phyloP scores from a whole-genome alignment of 2,797 vertebrate genomes.

The Pseudotriccus pelzelni region DNA sequence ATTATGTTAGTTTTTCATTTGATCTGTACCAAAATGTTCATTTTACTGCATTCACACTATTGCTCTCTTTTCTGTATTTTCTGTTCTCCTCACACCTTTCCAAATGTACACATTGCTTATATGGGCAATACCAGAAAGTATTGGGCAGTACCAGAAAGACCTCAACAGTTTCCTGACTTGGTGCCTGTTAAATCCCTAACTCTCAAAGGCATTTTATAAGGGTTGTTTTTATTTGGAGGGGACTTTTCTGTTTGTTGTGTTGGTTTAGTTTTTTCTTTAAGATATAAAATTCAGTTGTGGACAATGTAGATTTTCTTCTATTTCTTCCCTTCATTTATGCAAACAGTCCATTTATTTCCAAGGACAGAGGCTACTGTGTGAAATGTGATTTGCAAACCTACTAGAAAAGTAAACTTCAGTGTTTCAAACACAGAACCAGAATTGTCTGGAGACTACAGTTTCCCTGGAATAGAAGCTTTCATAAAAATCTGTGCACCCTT shows the following conservation, averaged over 20 bases:
- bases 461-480: background rate
- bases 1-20: background rate
- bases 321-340: background rate
- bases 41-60: background rate
- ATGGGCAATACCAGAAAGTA: too few species aligned
- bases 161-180: background rate
- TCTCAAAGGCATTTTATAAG: background rate
- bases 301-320: background rate
- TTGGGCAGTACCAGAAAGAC: background rate
- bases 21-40: background rate
- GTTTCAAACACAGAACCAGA: background rate
- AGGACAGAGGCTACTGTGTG: background rate
- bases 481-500: accelerated
- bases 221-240: background rate
- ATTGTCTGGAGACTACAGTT: background rate
- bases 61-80: background rate
- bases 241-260: background rate
- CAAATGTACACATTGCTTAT: background rate
- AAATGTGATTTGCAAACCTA: background rate
- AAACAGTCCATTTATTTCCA: background rate
- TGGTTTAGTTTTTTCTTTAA: background rate
- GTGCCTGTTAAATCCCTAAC: background rate
- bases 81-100: background rate
- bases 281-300: background rate
- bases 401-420: background rate